These are phyloP conservation scores for Ia io DNA, from an alignment of 2,113 vertebrate genomes.

Conservation along the genomic window DNA sequence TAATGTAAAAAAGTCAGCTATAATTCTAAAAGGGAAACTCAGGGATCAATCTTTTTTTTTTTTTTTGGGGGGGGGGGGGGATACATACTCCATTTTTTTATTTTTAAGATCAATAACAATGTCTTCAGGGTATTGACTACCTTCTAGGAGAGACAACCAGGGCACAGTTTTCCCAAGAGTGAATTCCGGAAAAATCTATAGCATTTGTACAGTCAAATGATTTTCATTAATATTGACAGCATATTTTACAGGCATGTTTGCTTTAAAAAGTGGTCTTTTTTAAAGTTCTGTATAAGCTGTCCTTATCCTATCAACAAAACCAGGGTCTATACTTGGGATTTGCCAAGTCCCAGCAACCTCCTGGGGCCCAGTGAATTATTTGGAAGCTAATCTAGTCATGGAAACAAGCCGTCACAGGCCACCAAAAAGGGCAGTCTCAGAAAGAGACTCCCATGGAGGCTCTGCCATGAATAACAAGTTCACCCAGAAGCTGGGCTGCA, in stretches of 20 bases:
- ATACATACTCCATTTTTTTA: not conserved
- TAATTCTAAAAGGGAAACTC: not conserved
- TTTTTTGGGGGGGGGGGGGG: too few species aligned
- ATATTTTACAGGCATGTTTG: not conserved
- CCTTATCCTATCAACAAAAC: not conserved
- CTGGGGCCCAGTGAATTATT: constrained; percentile 15
- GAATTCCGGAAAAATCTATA: not conserved
- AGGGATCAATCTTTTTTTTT: not conserved
- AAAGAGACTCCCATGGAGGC: not conserved
- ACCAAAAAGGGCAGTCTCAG: constrained; percentile 12
- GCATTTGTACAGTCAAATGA: not conserved
- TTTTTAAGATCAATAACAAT: not conserved
- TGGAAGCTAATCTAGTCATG: not conserved
- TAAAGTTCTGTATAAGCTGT: not conserved
- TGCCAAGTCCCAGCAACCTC: constrained; percentile 3
- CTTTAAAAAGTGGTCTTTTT: constrained; percentile 27
- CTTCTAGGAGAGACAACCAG: constrained; percentile 6
- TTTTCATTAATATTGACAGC: not conserved
- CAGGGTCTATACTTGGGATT: not conserved
- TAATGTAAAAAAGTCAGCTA: too few species aligned
- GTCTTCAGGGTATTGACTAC: not conserved
- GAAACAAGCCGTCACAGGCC: constrained; percentile 20
- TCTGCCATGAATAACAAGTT: constrained; percentile 9
- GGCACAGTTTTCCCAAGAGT: not conserved
- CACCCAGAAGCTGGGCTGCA: not conserved